Evolutionary conservation across 2,797 vertebrate species (phyloP).

Genomic region (Meriones psammophilus): DNA sequence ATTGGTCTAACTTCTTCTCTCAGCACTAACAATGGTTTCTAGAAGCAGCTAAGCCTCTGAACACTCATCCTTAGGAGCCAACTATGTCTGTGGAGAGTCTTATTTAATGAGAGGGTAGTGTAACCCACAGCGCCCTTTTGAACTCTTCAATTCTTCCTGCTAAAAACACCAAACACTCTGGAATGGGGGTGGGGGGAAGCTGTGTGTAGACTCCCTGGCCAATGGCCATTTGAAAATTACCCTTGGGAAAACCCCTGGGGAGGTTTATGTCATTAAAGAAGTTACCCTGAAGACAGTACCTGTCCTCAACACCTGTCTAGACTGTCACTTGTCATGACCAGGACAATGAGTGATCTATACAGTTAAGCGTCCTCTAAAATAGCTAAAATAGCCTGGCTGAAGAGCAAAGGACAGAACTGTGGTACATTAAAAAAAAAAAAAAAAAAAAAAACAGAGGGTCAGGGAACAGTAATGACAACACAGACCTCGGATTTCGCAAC

Average conservation of each 20-base stretch:
- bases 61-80: not conserved
- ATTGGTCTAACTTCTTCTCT: not conserved
- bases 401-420: not conserved
- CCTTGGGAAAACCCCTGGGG: not conserved
- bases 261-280: not conserved
- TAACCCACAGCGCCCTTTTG: not conserved
- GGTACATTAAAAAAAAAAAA: not conserved
- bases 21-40: not conserved
- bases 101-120: slow-evolving; percentile 34
- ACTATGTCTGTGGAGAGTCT: slow-evolving; percentile 11
- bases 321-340: not conserved
- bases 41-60: not conserved
- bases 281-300: not conserved
- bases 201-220: not conserved
- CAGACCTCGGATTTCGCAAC: not conserved
- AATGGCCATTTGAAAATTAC: not conserved
- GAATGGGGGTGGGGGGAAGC: not conserved
- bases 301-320: not conserved
- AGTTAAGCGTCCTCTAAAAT: not conserved
- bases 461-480: not conserved
- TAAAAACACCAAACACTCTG: not conserved
- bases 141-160: not conserved
- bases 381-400: not conserved
- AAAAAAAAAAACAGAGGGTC: not conserved
- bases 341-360: not conserved